These are phyloP conservation scores for Thryonomys swinderianus DNA, from an alignment of 2,113 vertebrate genomes.

Conservation along the genomic window DNA sequence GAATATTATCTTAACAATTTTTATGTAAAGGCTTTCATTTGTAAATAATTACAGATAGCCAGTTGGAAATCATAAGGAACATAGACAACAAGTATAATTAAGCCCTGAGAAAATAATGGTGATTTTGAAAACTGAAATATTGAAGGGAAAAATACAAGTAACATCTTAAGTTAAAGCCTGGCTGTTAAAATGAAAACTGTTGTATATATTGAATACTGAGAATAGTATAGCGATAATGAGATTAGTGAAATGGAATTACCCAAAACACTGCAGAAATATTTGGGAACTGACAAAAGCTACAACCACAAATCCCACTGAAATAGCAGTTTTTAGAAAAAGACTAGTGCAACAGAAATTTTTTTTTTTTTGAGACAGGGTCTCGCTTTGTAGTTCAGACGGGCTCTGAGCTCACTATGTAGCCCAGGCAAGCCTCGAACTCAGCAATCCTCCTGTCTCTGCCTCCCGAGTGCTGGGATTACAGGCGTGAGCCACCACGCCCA, in stretches of 20 bases:
- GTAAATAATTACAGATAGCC: background rate
- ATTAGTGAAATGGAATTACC: conserved; percentile 6
- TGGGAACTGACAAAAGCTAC: background rate
- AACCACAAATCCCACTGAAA: background rate
- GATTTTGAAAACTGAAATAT: conserved; percentile 8
- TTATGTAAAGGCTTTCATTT: background rate
- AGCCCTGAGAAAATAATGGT: background rate
- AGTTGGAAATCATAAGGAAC: background rate
- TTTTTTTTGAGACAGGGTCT: too few species aligned
- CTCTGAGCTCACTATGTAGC: too few species aligned
- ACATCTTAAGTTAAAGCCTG: background rate
- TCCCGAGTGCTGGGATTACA: too few species aligned
- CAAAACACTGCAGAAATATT: background rate
- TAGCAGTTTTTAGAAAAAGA: background rate
- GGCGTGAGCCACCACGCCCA: too few species aligned
- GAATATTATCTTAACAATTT: conserved; percentile 13
- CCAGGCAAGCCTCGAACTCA: too few species aligned
- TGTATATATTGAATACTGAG: background rate
- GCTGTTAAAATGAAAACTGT: background rate
- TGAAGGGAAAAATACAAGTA: background rate
- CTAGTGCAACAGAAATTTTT: background rate
- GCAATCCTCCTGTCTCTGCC: too few species aligned
- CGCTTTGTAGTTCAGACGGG: too few species aligned
- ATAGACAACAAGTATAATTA: background rate
- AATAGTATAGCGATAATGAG: background rate